Evolutionary conservation across 2,113 vertebrate species (phyloP).

Genomic region (Steatornis caripensis): DNA sequence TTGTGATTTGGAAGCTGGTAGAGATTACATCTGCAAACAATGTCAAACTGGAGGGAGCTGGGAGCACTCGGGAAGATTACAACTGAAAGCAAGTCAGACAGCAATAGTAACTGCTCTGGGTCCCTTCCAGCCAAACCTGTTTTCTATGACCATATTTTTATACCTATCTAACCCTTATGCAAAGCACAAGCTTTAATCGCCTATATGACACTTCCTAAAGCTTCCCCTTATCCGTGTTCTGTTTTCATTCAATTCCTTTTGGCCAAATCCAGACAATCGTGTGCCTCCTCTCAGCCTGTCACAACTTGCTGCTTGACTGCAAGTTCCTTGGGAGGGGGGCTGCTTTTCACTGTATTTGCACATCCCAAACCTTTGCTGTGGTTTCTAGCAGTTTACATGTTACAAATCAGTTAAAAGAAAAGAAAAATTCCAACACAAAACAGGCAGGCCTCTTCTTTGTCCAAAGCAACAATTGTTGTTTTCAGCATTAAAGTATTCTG

Average conservation of each 20-base stretch:
- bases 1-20: neutral
- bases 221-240: neutral
- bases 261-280: neutral
- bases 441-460: neutral
- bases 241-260: neutral
- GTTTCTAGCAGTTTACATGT: neutral
- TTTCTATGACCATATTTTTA: neutral
- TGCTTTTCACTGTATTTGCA: neutral
- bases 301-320: neutral
- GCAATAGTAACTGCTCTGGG: neutral
- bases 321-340: neutral
- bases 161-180: neutral
- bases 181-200: neutral
- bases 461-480: neutral
- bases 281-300: neutral
- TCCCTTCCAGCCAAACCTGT: neutral
- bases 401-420: neutral
- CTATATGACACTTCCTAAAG: neutral
- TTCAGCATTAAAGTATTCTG: neutral
- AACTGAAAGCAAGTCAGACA: neutral
- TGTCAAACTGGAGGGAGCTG: neutral
- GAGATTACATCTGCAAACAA: neutral
- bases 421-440: neutral
- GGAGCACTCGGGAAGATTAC: neutral
- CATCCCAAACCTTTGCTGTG: neutral